Base-by-base conservation (phyloP, 2,888 invertebrate species). In the Leucania comma region DNA sequence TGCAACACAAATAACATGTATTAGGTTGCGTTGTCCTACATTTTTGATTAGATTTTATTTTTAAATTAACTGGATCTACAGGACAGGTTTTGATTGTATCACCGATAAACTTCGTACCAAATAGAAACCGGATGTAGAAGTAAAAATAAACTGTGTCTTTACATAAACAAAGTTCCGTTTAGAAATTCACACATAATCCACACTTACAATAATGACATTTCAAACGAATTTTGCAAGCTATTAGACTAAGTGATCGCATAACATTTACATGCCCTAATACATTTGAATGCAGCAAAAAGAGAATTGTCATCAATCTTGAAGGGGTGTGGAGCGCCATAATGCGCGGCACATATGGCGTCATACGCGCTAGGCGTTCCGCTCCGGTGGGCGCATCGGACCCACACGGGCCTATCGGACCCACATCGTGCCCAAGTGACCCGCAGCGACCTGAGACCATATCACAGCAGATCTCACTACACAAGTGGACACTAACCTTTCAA, bases 181-280 rank as follows among this genome's bases (percentile, higher is more conserved):
- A 48, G 8, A 24, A 46, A 62, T 48, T 2, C 24, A 10, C 26
- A 9, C 35, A 42, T 67, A 72, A 68, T 76, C 62, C 48, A 56
- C 60, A 57, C 74, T 56, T 64, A 65, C 26, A 48, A 38, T 51
- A 67, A 59, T 59, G 64, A 62, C 42, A 59, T 69, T 66, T 69
- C 60, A 69, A 84, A 84, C 85, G 80, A 84, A 91, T 91, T 93
- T 93, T 78, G 90, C 91, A 89, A 90, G 88, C 92, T 92, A 94
- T 94, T 95, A 92, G 86, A 87, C 92, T 94, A 94, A 95, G 94
- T 93, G 93, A 93, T 93, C 91, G 90, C 92, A 93, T 94, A 94
- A 93, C 94, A 95, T 95, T 95, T 95, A 95, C 93, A 96, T 95
- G 96, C 92, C 92, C 93, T 93, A 92, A 91, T 95, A 95, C 94